Evolutionary conservation across 2,113 vertebrate genomes (phyloP).

Genomic region (Tyto alba): DNA sequence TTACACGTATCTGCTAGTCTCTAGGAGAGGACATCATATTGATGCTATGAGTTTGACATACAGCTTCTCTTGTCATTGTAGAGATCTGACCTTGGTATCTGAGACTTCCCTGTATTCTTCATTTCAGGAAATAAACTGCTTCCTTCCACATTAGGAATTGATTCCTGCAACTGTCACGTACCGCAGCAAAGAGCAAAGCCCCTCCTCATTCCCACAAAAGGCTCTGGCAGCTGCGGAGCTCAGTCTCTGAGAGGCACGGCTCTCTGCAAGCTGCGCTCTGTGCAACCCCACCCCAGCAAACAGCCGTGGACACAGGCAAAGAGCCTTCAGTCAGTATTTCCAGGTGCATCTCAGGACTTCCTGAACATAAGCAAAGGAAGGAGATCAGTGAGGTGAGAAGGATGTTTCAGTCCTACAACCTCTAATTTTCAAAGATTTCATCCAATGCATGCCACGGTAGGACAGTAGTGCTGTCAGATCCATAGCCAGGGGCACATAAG

Average conservation of each 20-base stretch:
- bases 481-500: neutral
- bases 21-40: neutral
- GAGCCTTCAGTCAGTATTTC: neutral
- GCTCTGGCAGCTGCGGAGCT: neutral
- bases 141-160: neutral
- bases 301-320: neutral
- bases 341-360: neutral
- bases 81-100: neutral
- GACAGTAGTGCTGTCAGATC: neutral
- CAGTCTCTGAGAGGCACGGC: rapidly evolving
- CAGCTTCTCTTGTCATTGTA: neutral
- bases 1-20: neutral
- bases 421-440: neutral
- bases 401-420: neutral
- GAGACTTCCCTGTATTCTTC: neutral
- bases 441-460: neutral
- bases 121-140: neutral
- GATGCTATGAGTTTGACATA: neutral
- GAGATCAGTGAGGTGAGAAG: neutral
- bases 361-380: neutral
- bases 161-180: neutral
- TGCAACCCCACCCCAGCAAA: neutral
- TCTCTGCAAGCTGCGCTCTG: neutral
- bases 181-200: neutral
- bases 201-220: neutral